These are phyloP conservation scores for Crossocerus cetratus DNA, from an alignment of 2,888 invertebrate species.

Conservation along the genomic window DNA sequence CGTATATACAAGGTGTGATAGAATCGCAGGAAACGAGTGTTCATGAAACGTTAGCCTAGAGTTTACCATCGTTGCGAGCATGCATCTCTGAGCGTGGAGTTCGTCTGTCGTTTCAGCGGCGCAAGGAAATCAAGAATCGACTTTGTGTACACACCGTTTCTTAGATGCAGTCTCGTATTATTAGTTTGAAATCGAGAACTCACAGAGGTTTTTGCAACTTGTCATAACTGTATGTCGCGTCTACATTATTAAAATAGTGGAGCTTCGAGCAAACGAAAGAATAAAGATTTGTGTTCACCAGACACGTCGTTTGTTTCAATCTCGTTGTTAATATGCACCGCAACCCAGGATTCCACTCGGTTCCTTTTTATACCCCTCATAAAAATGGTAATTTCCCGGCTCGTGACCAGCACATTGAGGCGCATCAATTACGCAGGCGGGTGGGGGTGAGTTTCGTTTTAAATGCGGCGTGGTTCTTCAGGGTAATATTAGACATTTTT, in stretches of 20 bases:
- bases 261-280: conserved; percentile 61
- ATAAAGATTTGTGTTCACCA: conserved; percentile 66
- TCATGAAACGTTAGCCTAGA: conserved; percentile 6
- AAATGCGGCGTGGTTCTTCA: too few species aligned
- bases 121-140: conserved; percentile 19
- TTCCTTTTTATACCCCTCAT: background rate
- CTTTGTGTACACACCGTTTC: conserved; percentile 49
- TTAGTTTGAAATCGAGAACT: conserved; percentile 34
- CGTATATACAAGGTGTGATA: conserved; percentile 4
- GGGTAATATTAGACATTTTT: too few species aligned
- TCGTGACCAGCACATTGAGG: background rate
- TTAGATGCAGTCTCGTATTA: conserved; percentile 43
- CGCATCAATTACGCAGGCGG: background rate
- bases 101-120: conserved; percentile 29
- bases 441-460: conserved; percentile 37
- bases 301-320: conserved; percentile 30
- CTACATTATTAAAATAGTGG: conserved; percentile 52
- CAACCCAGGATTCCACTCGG: background rate
- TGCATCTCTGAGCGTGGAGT: conserved; percentile 35
- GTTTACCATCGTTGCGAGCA: background rate
- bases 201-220: conserved; percentile 57
- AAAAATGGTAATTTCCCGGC: background rate
- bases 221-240: conserved; percentile 58
- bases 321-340: background rate
- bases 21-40: background rate